Base-by-base conservation (phyloP, 2,888 invertebrate species). In the Sylvicola cinctus region DNA sequence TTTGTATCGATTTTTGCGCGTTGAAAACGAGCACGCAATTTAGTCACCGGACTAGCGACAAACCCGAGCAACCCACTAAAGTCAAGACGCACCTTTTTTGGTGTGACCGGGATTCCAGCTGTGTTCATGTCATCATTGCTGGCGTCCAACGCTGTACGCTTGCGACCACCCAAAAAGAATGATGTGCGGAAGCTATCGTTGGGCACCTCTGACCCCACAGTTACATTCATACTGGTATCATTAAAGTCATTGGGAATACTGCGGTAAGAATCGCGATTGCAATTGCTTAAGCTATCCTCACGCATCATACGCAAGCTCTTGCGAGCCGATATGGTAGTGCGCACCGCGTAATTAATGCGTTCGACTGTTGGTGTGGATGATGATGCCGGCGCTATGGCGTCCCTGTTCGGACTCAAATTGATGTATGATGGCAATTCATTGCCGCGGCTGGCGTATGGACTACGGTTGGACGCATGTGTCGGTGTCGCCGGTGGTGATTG, bases 161-260 rank as follows among this genome's bases (percentile, higher is more conserved):
- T 56, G 12, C 50, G 49, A 0, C 49, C 50, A 37, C 52, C 52
- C 40, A 53, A 51, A 2, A 50, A 53, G 32, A 53, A 52, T 11
- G 51, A 49, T 8, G 31, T 23, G 3, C 20, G 25, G 8, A 49
- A 47, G 4, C 54, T 54, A 3, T 50, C 51, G 27, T 45, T 50
- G 2, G 35, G 34, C 17, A 49, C 47, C 38, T 58, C 55, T 0
- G 55, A 56, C 3, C 55, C 55, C 11, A 54, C 54, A 3, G 55
- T 56, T 2, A 52, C 55, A 43, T 56, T 56, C 43, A 57, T 43
- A 40, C 57, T 57, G 23, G 50, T 47, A 33, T 52, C 48, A 3
- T 48, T 49, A 34, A 55, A 39, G 13, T 56, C 58, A 10, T 45
- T 51, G 36, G 46, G 50, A 8, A 48, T 44, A 38, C 48, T 48